phyloP scores from a whole-genome alignment of 2,113 vertebrate species.

The Saimiri boliviensis region DNA sequence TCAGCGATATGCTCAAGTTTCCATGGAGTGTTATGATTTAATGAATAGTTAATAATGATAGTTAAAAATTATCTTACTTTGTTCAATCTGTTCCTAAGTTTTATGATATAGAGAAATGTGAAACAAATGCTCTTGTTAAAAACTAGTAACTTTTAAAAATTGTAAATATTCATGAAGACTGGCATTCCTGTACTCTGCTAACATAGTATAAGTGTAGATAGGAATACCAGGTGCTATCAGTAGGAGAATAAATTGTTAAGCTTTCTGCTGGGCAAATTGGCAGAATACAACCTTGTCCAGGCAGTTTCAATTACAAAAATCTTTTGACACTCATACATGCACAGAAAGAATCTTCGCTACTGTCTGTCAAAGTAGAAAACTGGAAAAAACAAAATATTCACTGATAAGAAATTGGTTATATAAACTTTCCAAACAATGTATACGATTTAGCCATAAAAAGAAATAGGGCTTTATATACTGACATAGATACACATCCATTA shows the following conservation, averaged over 20 bases:
- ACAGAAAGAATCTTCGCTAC: neutral
- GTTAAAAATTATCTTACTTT: slow-evolving; percentile 34
- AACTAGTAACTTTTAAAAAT: neutral
- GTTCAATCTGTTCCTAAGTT: neutral
- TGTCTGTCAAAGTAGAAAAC: neutral
- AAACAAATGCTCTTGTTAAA: neutral
- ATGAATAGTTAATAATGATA: slow-evolving; percentile 15
- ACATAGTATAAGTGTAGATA: neutral
- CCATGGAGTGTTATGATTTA: neutral
- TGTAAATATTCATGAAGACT: neutral
- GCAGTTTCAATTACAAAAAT: neutral
- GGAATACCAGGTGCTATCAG: neutral
- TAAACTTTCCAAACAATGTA: neutral
- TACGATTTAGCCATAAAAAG: neutral
- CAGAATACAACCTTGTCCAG: neutral
- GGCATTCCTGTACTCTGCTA: neutral
- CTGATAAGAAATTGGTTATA: neutral
- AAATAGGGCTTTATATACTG: neutral
- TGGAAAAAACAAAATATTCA: neutral
- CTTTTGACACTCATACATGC: neutral
- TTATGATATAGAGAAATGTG: neutral
- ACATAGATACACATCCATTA: neutral
- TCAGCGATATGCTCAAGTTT: neutral
- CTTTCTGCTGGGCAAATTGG: neutral
- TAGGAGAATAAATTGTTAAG: neutral